phyloP scores from a whole-genome alignment of 2,888 invertebrate genomes.

The Sminthurinus aureus region DNA sequence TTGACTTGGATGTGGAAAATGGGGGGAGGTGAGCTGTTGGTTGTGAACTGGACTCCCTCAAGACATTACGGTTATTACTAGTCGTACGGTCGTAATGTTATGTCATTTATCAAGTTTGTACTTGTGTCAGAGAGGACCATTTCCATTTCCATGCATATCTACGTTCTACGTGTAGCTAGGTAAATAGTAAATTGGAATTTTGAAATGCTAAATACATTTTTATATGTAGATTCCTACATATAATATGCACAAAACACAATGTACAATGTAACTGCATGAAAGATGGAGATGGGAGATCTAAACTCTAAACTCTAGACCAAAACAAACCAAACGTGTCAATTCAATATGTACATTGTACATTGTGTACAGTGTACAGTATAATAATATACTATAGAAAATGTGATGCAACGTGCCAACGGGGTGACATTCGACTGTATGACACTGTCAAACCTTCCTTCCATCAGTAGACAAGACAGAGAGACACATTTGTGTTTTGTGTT shows the following conservation, averaged over 20 bases:
- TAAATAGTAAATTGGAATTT: too few species aligned
- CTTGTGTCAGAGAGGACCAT: neutral
- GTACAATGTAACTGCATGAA: too few species aligned
- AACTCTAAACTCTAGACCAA: neutral
- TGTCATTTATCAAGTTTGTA: conserved; percentile 40
- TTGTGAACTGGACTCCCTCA: conserved; percentile 37
- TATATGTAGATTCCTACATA: too few species aligned
- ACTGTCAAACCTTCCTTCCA: conserved; percentile 32
- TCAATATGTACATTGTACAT: neutral
- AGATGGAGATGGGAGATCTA: too few species aligned
- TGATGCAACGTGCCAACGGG: conserved; percentile 30
- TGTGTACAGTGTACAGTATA: neutral
- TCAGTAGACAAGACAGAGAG: neutral
- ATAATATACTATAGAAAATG: neutral
- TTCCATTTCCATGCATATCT: neutral
- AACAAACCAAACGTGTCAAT: too few species aligned
- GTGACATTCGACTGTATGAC: conserved; percentile 34
- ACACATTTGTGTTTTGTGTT: neutral
- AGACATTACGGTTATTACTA: conserved; percentile 42
- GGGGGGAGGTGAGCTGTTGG: neutral
- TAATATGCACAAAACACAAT: too few species aligned
- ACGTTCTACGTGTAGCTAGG: too few species aligned
- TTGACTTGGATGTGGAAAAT: neutral
- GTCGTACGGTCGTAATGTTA: conserved; percentile 21
- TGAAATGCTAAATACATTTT: too few species aligned